phyloP scores from a whole-genome alignment of 2,888 invertebrate species.

The Acronicta leporina region DNA sequence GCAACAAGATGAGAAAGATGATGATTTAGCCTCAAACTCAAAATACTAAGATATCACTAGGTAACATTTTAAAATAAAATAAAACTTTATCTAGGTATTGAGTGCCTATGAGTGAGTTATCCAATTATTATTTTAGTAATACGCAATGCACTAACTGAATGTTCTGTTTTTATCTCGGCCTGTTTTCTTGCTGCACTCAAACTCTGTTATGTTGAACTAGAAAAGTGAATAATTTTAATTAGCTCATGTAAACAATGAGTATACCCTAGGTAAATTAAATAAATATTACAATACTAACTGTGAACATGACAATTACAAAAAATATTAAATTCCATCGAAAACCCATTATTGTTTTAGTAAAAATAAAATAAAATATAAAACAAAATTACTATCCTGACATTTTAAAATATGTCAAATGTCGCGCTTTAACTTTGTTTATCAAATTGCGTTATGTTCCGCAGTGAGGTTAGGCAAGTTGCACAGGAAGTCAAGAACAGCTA shows the following conservation, averaged over 20 bases:
- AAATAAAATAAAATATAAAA: conserved; percentile 4
- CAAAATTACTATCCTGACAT: conserved; percentile 15
- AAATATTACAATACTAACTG: conserved; percentile 21
- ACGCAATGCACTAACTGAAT: conserved; percentile 3
- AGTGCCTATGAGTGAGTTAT: too few species aligned
- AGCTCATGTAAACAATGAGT: not conserved
- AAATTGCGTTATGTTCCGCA: not conserved
- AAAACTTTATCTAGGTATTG: too few species aligned
- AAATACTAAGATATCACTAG: too few species aligned
- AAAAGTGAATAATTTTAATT: not conserved
- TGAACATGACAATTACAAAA: conserved; percentile 24
- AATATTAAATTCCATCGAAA: conserved; percentile 29
- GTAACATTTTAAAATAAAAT: too few species aligned
- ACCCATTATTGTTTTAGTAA: conserved; percentile 23
- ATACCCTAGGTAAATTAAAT: not conserved
- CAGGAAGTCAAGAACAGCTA: too few species aligned
- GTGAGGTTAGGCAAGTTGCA: too few species aligned
- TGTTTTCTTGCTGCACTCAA: conserved; percentile 38
- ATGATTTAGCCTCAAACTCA: too few species aligned
- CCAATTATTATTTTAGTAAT: too few species aligned
- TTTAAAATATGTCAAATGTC: conserved; percentile 11
- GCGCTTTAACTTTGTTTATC: conserved; percentile 13
- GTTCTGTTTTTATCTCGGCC: conserved; percentile 3
- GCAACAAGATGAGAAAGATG: too few species aligned
- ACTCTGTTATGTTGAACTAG: conserved; percentile 44